These are phyloP conservation scores for Stichopus chloronotus DNA, from an alignment of 35 echinoderm and acorn worm genomes.

Conservation along the genomic window DNA sequence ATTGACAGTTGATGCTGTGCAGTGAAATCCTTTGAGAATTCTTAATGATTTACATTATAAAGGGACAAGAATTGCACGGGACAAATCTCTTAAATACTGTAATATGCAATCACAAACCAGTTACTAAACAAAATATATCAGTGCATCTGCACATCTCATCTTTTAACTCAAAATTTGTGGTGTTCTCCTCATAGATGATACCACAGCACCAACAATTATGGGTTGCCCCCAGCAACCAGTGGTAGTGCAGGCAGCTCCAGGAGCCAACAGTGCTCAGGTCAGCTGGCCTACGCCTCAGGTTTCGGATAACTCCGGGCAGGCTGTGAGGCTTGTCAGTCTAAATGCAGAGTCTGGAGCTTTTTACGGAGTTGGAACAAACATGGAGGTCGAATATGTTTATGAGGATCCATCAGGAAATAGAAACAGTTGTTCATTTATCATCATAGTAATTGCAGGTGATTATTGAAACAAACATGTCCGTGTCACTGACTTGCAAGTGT, in stretches of 20 bases:
- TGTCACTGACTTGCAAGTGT: background rate
- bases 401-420: constrained; percentile 8
- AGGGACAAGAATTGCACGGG: too few species aligned
- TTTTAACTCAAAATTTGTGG: background rate
- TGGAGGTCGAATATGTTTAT: constrained; percentile 15
- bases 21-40: background rate
- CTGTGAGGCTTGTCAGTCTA: background rate
- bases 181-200: background rate
- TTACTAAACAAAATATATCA: too few species aligned
- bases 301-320: background rate
- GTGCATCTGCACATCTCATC: too few species aligned
- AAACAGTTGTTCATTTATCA: constrained; percentile 10
- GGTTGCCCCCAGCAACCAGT: constrained; percentile 20
- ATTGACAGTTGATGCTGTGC: background rate
- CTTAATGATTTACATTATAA: too few species aligned
- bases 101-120: too few species aligned
- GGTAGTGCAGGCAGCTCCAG: constrained; percentile 1
- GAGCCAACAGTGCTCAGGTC: constrained; percentile 12
- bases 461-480: background rate
- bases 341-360: background rate
- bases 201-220: background rate
- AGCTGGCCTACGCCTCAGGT: constrained; percentile 17
- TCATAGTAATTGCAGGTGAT: background rate
- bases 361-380: background rate
- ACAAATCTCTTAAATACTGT: too few species aligned